phyloP scores from a whole-genome alignment of 2,113 vertebrate genomes.

The Anguilla japonica region DNA sequence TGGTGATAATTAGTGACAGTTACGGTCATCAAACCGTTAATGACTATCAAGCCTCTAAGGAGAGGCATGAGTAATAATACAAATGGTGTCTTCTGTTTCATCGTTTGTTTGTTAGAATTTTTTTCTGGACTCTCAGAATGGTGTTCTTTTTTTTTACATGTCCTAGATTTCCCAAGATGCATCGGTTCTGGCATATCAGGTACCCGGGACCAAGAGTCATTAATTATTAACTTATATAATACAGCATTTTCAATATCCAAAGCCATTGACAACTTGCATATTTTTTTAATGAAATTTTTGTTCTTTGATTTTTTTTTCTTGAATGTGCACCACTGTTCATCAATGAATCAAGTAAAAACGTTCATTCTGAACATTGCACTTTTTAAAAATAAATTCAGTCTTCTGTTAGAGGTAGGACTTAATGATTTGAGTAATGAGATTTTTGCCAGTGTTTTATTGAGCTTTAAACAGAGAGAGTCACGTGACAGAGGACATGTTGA shows the following conservation, averaged over 20 bases:
- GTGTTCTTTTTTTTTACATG: neutral
- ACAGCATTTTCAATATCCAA: neutral
- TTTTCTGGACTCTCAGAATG: neutral
- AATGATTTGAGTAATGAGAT: no score
- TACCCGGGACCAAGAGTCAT: neutral
- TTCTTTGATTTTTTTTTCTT: neutral
- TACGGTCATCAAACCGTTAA: conserved; percentile 24
- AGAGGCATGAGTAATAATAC: neutral
- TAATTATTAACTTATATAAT: neutral
- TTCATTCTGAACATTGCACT: no score
- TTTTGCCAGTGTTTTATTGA: no score
- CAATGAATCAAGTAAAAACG: no score
- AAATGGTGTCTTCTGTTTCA: neutral
- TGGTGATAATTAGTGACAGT: conserved; percentile 37
- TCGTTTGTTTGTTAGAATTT: neutral
- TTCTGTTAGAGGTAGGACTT: no score
- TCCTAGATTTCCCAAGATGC: neutral
- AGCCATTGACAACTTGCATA: neutral
- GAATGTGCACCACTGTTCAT: neutral
- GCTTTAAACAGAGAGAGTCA: no score
- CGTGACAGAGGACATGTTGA: neutral
- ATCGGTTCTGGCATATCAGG: neutral
- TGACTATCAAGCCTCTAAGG: neutral
- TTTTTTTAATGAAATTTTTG: neutral
- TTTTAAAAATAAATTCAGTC: no score